Evolutionary conservation across 2,113 vertebrate genomes (phyloP).

Genomic region (Cyprinodon tularosa): DNA sequence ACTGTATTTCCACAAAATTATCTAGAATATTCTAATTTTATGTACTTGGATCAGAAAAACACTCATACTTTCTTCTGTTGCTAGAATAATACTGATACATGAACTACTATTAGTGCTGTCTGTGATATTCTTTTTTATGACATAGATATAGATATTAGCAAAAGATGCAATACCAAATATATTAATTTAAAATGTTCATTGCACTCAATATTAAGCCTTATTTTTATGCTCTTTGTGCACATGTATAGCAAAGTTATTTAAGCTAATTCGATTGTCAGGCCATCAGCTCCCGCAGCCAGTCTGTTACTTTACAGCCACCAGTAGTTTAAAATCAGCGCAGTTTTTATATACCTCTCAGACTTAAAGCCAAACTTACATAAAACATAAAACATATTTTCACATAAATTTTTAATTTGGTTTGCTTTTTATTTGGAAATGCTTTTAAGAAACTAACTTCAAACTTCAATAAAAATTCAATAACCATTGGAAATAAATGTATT

Average conservation of each 20-base stretch:
- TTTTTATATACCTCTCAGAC: too few species aligned
- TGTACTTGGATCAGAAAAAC: background rate
- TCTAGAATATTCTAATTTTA: background rate
- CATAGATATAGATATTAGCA: background rate
- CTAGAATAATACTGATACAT: background rate
- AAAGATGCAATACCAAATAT: background rate
- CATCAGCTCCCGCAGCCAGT: background rate
- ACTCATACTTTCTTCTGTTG: background rate
- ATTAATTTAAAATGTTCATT: background rate
- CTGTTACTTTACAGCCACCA: background rate
- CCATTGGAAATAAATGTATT: too few species aligned
- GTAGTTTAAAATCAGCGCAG: background rate
- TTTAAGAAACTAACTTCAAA: too few species aligned
- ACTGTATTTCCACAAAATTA: background rate
- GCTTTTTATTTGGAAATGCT: too few species aligned
- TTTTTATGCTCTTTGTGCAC: too few species aligned
- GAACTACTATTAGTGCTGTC: background rate
- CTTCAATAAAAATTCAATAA: too few species aligned
- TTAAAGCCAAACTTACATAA: too few species aligned
- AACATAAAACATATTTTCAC: too few species aligned
- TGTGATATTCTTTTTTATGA: background rate
- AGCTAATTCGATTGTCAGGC: background rate
- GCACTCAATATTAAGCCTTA: too few species aligned
- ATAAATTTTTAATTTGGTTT: too few species aligned
- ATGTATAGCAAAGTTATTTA: background rate